Base-by-base conservation (phyloP, 2,797 vertebrate genomes). In the Mastacembelus armatus region DNA sequence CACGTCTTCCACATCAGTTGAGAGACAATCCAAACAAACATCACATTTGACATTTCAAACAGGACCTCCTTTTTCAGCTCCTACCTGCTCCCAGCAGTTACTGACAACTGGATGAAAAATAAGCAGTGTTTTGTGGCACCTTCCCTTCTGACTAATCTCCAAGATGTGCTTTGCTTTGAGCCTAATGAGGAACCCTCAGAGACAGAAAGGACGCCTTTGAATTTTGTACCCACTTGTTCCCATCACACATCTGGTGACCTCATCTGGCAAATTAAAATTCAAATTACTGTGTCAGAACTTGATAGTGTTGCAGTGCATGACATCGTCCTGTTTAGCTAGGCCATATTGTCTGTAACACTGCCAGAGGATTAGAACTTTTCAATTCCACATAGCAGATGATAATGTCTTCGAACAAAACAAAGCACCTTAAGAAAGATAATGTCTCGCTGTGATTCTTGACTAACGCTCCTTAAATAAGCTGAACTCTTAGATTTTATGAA, bases 111-210 rank as follows among this genome's bases (percentile, higher is more conserved):
- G 19, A 71, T 73, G 44, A 58, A 39, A 76, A 81, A 55, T 56
- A 65, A 67, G 61, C 12, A 26, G 24, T 66, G 27, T 48, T 66
- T 42, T 48, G 27, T 58, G 61, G 18, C 49, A 55, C 54, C 3
- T 63, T 68, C 21, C 50, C 42, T 27, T 71, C 48, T 61, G 47
- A 42, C 40, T 81, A 61, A 60, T 74, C 61, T 30, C 35, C 43
- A 55, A 54, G 51, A 63, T 21, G 32, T 35, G 32, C 59, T 71
- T 69, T 51, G 27, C 64, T 63, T 71, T 71, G 48, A 75, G 45
- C 22, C 56, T 74, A 63, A 81, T 76, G 74, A 66, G 47, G 40
- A 71, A 64, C 44, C 58, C 42, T 56, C 58, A 15, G 62, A 66
- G 58, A 56, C 27, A 2, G 19, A 48, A 51, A 51, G 5, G 60